phyloP scores from a whole-genome alignment of 2,888 invertebrate genomes.

The Drosophila melanosoma region DNA sequence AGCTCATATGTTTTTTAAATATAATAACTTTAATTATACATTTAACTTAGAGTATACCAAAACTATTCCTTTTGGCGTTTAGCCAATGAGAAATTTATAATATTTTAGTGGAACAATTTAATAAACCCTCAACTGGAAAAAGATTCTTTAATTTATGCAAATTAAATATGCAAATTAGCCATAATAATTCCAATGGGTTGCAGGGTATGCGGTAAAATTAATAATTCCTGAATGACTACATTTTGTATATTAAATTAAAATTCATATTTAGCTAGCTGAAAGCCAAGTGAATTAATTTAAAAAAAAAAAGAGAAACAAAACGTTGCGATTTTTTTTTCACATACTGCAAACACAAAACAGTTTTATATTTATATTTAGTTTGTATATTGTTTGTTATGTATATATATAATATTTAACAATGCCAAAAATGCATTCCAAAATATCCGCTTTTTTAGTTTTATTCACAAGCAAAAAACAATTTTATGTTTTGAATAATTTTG shows the following conservation, averaged over 20 bases:
- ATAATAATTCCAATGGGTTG: no score
- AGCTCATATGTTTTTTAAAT: not conserved
- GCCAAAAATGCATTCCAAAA: not conserved
- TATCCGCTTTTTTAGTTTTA: not conserved
- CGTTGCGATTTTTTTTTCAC: no score
- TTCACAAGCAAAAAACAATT: not conserved
- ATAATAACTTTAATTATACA: not conserved
- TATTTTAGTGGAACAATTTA: not conserved
- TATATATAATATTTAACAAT: not conserved
- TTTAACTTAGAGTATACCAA: not conserved
- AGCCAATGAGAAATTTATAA: not conserved
- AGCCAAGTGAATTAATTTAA: no score
- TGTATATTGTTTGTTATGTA: not conserved
- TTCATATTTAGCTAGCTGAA: not conserved
- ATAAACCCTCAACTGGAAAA: not conserved
- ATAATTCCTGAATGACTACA: not conserved
- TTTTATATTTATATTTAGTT: not conserved
- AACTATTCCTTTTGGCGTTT: not conserved
- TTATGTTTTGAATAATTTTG: not conserved
- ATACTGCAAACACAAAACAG: no score
- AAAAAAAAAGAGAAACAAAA: no score
- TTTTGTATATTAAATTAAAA: not conserved
- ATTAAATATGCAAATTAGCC: no score
- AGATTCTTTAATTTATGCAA: no score
- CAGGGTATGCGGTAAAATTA: no score